Percentiles rank a stretch among this genome's conserved stretches.
These are phyloP conservation scores for Petrocephalus microphthalmus DNA, from an alignment of 2,113 vertebrate genomes.

Conservation along the genomic window DNA sequence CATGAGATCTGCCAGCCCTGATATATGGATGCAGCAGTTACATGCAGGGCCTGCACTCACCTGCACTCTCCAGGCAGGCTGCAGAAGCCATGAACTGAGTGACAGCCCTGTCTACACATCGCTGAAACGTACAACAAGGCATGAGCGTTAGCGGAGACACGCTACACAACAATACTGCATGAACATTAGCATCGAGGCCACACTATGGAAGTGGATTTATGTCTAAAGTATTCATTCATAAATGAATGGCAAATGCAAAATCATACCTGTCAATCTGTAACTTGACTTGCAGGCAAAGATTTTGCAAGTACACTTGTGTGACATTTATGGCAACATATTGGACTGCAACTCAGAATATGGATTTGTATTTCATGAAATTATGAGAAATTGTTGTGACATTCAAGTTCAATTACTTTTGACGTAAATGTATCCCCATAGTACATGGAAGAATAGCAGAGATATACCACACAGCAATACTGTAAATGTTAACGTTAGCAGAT, in stretches of 20 bases:
- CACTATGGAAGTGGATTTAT: background rate
- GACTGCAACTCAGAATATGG: background rate
- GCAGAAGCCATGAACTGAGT: constrained; percentile 59
- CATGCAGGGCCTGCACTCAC: constrained; percentile 44
- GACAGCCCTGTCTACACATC: constrained; percentile 61
- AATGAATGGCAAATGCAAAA: background rate
- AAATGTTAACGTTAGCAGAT: no score
- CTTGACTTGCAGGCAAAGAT: background rate
- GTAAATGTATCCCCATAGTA: background rate
- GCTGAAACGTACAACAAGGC: constrained; percentile 46
- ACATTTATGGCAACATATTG: background rate
- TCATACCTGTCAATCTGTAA: background rate
- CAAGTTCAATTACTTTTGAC: background rate
- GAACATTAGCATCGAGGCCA: background rate
- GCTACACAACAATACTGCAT: background rate
- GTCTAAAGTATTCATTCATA: background rate
- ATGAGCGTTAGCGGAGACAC: background rate
- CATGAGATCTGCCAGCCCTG: background rate
- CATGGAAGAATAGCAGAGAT: background rate
- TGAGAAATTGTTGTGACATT: background rate
- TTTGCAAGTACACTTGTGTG: background rate
- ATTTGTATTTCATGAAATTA: background rate
- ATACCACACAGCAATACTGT: background rate
- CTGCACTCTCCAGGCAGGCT: constrained; percentile 62
- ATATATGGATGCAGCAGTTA: background rate